Base-by-base conservation (phyloP, 2,113 vertebrate genomes). In the Anhinga rufa region DNA sequence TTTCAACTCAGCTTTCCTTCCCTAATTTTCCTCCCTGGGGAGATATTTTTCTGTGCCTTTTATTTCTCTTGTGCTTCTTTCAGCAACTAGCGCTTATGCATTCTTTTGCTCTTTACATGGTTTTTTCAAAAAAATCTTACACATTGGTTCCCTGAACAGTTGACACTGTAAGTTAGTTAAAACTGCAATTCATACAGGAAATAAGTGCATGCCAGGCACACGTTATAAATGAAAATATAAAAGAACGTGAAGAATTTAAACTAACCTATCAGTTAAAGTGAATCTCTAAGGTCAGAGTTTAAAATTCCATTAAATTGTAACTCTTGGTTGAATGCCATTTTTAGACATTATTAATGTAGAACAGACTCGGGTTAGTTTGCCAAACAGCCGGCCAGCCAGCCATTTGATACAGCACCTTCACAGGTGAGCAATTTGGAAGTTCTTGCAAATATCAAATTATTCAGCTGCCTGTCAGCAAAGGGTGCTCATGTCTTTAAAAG, bases 171-270 rank as follows among this genome's bases (percentile, higher is more conserved):
- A 71, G 60, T 65, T 82, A 69, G 87, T 86, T 68, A 87, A 92
- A 85, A 74, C n/a, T 42, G 26, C n/a, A 74, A 70, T 68, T 91
- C 54, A 28, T 61, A 87, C 7, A 54, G 49, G n/a, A 95, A 89
- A 77, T n/a, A 88, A 54, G 9, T 17, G n/a, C 0, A 4, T 85
- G 32, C 54, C 62, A 92, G 86, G 78, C 70, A 85, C 74, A 90
- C 61, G 55, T 77, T 75, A 85, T 29, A 86, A 79, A 72, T 26
- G 3, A 83, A 86, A 94, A 94, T 36, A 46, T 65, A 48, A 80
- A 92, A 91, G 66, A 90, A 95, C 51, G 34, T 48, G 38, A 91
- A 87, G 92, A 94, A 97, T 94, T 95, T 93, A 76, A 71, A 79
- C 26, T 31, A 90, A 96, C 29, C 17, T 54, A 92, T 87, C 78